phyloP scores from a whole-genome alignment of 2,113 vertebrate species.

The Menidia beryllina region DNA sequence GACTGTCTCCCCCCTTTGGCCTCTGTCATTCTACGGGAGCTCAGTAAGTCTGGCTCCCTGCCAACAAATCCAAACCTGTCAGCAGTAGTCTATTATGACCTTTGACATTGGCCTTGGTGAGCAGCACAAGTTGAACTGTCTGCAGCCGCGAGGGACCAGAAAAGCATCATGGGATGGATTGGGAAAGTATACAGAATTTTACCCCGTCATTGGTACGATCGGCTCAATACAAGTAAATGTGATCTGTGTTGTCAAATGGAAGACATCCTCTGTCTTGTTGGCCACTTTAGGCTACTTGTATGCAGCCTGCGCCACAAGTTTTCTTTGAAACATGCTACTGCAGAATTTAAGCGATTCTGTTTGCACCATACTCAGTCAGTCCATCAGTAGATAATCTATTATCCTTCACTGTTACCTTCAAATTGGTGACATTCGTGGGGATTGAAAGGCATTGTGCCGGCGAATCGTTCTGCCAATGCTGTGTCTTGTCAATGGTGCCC shows the following conservation, averaged over 20 bases:
- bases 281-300: constrained; percentile 87
- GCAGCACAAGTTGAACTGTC: constrained; percentile 99
- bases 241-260: constrained; percentile 96
- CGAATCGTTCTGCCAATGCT: constrained; percentile 25
- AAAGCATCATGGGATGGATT: constrained; percentile 99
- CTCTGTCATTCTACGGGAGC: constrained; percentile 74
- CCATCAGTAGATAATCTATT: constrained; percentile 39
- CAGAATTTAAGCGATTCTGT: constrained; percentile 41
- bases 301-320: constrained; percentile 49
- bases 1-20: constrained; percentile 80
- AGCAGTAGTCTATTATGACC: constrained; percentile 87
- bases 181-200: constrained; percentile 99
- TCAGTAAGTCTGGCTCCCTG: constrained; percentile 78
- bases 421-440: constrained; percentile 36
- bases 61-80: constrained; percentile 69
- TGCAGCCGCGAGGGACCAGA: constrained; percentile 99
- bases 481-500: constrained; percentile 44
- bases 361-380: constrained; percentile 53
- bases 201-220: constrained; percentile 99
- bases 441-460: constrained; percentile 51
- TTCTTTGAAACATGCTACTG: constrained; percentile 34
- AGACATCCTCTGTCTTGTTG: constrained; percentile 87
- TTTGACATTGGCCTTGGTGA: constrained; percentile 99
- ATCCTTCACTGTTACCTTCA: constrained; percentile 56
- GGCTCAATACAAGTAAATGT: constrained; percentile 94